Percentiles rank a stretch among this genome's conserved stretches.
These are phyloP conservation scores for Drosophila longiperda DNA, from an alignment of 2,888 invertebrate genomes.

Conservation along the genomic window DNA sequence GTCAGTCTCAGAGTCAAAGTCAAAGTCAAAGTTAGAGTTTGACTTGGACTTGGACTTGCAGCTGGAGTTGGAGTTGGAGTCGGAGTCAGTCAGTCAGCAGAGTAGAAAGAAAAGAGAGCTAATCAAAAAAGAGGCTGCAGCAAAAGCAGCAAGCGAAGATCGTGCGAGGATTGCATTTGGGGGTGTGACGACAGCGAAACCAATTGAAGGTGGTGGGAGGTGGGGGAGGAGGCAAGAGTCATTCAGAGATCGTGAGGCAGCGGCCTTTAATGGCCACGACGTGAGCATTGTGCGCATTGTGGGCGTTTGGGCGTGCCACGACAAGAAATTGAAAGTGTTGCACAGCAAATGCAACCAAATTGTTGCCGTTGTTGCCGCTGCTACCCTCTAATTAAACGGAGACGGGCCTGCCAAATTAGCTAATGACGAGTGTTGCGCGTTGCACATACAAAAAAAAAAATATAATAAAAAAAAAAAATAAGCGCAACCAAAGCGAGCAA, in stretches of 20 bases:
- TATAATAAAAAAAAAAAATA: slow-evolving; percentile 21
- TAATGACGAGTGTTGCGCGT: slow-evolving; percentile 55
- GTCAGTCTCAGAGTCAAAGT: slow-evolving; percentile 44
- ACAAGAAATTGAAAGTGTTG: slow-evolving; percentile 69
- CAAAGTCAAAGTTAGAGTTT: slow-evolving; percentile 10
- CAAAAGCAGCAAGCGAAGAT: slow-evolving; percentile 45
- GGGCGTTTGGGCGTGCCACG: slow-evolving; percentile 59
- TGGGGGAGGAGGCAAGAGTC: slow-evolving; percentile 18
- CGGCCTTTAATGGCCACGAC: slow-evolving; percentile 81
- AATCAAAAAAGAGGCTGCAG: slow-evolving; percentile 56
- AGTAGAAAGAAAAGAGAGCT: slow-evolving; percentile 29
- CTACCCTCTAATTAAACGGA: slow-evolving; percentile 73
- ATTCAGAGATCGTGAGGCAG: slow-evolving; percentile 71
- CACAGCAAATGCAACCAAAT: slow-evolving; percentile 13
- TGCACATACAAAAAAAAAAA: neutral
- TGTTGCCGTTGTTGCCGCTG: slow-evolving; percentile 17
- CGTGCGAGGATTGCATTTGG: slow-evolving; percentile 76
- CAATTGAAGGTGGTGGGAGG: neutral
- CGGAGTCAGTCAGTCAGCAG: slow-evolving; percentile 8
- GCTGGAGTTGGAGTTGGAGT: neutral
- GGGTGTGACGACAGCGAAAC: slow-evolving; percentile 72
- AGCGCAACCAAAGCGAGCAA: slow-evolving; percentile 35
- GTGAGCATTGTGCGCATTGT: slow-evolving; percentile 62
- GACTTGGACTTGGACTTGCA: neutral
- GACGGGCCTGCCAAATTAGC: slow-evolving; percentile 78